Base-by-base conservation (phyloP, 2,888 invertebrate genomes). In the Epirrhoe tristata region DNA sequence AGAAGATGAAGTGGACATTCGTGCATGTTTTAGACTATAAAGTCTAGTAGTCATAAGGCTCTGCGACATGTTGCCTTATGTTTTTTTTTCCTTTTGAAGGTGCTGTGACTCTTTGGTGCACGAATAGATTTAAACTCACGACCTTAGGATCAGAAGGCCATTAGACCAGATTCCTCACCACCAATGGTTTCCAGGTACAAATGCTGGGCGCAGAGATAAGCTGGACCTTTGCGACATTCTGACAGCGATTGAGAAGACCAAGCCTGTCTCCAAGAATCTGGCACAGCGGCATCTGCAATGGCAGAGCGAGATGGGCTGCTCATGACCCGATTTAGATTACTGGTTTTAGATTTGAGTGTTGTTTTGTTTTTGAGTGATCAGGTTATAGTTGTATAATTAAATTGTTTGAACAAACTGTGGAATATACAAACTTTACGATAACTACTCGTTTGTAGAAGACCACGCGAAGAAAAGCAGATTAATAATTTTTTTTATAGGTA, bases 301-400 rank as follows among this genome's bases (percentile, higher is more conserved):
- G 97, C 94, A 95, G 81, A 92, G 89, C 68, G 92, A 95, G 75
- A 94, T 95, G 89, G 95, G 96, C 0, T 94, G 94, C 58, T 87
- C 90, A 0, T 94, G 86, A 51, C 7, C 7, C 2, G 36, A 39
- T 3, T 8, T 39, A 39, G 0, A 7, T 8, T 8, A 7, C 7
- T 10, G 3, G 3, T 10, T 10, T 39, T 39, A 10, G 2, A 10
- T 3, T 17, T 12, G 56, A 56, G 39, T 56, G 17, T 56, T 43
- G 16, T 10, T 36, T 6, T 36, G 36, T 52, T 60, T 59, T 61
- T 24, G 60, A 36, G 55, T 62, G 48, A 36, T 61, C 34, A 36
- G 8, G n/a, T 4, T 12, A 36, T 12, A 10, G 39, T 43, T 43
- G 12, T 2, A 43, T 12, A 43, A 12, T 36, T 36, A 36, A 36